phyloP scores from a whole-genome alignment of 2,888 invertebrate genomes.

The Amaurobius ferox region DNA sequence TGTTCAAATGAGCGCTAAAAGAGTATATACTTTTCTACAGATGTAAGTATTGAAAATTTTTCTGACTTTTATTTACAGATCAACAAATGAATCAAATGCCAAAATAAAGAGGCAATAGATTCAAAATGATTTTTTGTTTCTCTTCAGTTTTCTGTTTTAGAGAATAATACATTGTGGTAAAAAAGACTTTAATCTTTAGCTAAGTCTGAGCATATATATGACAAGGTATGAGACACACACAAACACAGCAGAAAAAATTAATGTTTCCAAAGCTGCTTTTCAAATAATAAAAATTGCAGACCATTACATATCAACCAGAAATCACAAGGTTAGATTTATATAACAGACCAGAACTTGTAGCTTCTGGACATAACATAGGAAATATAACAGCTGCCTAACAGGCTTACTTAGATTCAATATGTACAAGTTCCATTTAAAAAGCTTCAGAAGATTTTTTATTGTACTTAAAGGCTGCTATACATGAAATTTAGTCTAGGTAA shows the following conservation, averaged over 20 bases:
- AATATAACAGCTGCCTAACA: neutral
- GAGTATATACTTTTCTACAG: conserved; percentile 21
- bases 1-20: conserved; percentile 54
- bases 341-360: conserved; percentile 3
- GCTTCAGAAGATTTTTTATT: too few species aligned
- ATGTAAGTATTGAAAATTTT: conserved; percentile 30
- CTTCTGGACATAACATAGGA: neutral
- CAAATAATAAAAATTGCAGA: neutral
- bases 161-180: conserved; percentile 13
- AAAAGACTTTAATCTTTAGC: conserved; percentile 17
- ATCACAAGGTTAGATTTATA: neutral
- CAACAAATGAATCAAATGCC: conserved; percentile 57
- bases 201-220: conserved; percentile 45
- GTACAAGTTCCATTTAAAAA: too few species aligned
- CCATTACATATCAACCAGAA: conserved; percentile 4
- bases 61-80: conserved; percentile 36
- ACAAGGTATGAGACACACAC: conserved; percentile 33
- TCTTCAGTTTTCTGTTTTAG: conserved; percentile 13
- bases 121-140: conserved; percentile 18
- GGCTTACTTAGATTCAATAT: neutral
- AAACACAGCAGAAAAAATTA: neutral
- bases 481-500: too few species aligned
- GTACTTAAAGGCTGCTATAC: too few species aligned
- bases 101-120: conserved; percentile 42
- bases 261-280: neutral